Percentiles rank a stretch among this genome's conserved stretches.
phyloP scores from a whole-genome alignment of 2,113 vertebrate species.

The Sorex fumeus region DNA sequence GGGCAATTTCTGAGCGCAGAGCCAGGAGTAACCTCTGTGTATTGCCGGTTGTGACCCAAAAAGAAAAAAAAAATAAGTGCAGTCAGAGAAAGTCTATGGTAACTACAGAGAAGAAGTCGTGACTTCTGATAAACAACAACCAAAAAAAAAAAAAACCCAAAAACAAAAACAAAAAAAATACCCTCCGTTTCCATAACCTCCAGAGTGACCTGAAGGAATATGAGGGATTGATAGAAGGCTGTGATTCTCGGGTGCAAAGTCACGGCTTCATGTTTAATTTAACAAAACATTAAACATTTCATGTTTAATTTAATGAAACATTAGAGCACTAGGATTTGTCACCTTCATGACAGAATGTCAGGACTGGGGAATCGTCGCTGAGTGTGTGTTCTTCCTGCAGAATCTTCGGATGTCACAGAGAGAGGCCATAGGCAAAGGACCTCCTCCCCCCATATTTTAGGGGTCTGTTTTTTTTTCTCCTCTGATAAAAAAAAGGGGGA shows the following conservation, averaged over 20 bases:
- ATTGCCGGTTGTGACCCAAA: no score
- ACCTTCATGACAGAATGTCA: conserved; percentile 84
- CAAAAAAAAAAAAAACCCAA: not conserved
- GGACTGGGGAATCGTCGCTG: conserved; percentile 68
- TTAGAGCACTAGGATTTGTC: conserved; percentile 86
- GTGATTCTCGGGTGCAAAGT: conserved; percentile 85
- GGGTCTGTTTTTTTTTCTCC: not conserved
- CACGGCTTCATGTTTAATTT: conserved; percentile 89
- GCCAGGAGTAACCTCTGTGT: no score
- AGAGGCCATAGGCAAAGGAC: conserved; percentile 68
- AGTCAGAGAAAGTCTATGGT: conserved; percentile 57
- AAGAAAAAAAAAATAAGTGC: no score
- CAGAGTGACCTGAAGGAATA: conserved; percentile 83
- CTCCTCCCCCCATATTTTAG: not conserved
- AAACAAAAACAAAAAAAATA: not conserved
- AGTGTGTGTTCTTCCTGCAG: conserved; percentile 72
- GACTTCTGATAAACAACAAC: conserved; percentile 49
- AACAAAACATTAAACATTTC: conserved; percentile 89
- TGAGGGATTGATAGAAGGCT: conserved; percentile 83
- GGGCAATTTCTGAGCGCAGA: no score
- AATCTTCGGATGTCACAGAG: conserved; percentile 67
- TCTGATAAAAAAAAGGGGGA: conserved; percentile 61
- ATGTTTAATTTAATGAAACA: conserved; percentile 90
- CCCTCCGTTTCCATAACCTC: conserved; percentile 62
- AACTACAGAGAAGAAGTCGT: conserved; percentile 74